A percentile compares a stretch with the other conserved stretches of the same genome.
These are phyloP conservation scores for Drosophila kuntzei DNA, from an alignment of 2,888 invertebrate genomes.

Conservation along the genomic window DNA sequence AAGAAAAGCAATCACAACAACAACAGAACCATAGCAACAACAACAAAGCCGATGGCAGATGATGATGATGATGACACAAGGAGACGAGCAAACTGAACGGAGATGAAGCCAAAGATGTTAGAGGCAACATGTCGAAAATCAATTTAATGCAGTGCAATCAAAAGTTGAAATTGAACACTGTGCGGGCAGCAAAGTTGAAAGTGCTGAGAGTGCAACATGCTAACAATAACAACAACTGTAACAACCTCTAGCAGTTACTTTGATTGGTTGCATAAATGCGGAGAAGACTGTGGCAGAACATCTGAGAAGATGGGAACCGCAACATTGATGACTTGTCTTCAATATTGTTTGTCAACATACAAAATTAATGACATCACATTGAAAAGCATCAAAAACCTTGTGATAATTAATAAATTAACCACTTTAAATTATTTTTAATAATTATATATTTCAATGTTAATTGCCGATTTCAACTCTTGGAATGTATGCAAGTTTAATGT, in stretches of 20 bases:
- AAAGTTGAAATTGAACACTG: slow-evolving; percentile 69
- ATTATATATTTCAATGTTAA: neutral
- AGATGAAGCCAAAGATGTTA: slow-evolving; percentile 38
- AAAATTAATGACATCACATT: slow-evolving; percentile 1
- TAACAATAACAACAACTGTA: slow-evolving; percentile 33
- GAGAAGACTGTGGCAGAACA: slow-evolving; percentile 17
- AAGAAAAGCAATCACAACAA: slow-evolving; percentile 33
- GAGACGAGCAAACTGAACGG: slow-evolving; percentile 23
- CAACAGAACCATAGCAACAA: slow-evolving; percentile 6
- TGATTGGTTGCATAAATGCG: slow-evolving; percentile 56
- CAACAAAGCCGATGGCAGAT: slow-evolving; percentile 17
- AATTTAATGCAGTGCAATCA: slow-evolving; percentile 80
- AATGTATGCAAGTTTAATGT: neutral
- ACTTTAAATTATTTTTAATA: neutral
- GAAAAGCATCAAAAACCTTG: no score
- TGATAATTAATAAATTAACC: neutral
- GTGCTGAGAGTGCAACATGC: slow-evolving; percentile 39
- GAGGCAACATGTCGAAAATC: slow-evolving; percentile 69
- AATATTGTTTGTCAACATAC: slow-evolving; percentile 39
- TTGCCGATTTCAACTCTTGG: neutral
- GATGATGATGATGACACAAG: slow-evolving; percentile 39
- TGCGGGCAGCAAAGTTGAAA: slow-evolving; percentile 58
- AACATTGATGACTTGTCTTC: slow-evolving; percentile 32
- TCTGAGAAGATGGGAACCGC: slow-evolving; percentile 10
- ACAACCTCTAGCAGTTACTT: slow-evolving; percentile 32